Percentiles rank a stretch among this genome's conserved stretches.
These are phyloP conservation scores for Danio albolineatus DNA, from an alignment of 2,797 vertebrate genomes.

Conservation along the genomic window DNA sequence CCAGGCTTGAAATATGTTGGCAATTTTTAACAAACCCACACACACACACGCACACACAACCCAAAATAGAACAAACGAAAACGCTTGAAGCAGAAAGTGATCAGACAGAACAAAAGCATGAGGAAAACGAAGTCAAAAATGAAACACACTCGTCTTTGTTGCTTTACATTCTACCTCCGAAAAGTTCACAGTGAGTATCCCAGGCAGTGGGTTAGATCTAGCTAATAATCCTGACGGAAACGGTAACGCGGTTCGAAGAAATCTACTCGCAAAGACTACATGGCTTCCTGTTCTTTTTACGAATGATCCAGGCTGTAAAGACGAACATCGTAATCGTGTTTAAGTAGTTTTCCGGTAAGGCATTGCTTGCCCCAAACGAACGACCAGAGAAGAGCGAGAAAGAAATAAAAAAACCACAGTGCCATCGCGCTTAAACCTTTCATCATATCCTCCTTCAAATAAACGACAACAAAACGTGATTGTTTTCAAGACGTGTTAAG, in stretches of 20 bases:
- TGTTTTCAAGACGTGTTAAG: constrained; percentile 62
- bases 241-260: constrained; percentile 24
- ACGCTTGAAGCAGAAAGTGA: constrained; percentile 76
- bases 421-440: constrained; percentile 44
- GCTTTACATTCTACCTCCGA: constrained; percentile 64
- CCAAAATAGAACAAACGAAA: constrained; percentile 61
- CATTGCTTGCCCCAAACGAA: constrained; percentile 50
- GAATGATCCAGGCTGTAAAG: constrained; percentile 54
- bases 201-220: constrained; percentile 67
- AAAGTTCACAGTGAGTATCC: constrained; percentile 76
- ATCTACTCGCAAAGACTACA: constrained; percentile 63
- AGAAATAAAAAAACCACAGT: constrained; percentile 34
- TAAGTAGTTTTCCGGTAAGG: constrained; percentile 55
- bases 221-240: constrained; percentile 43
- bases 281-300: constrained; percentile 48
- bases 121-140: constrained; percentile 56
- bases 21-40: constrained; percentile 70
- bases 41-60: constrained; percentile 38
- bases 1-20: constrained; percentile 84
- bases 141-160: constrained; percentile 53
- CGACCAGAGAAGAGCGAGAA: constrained; percentile 46
- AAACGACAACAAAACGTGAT: constrained; percentile 44
- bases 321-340: constrained; percentile 49
- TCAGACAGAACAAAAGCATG: constrained; percentile 67
- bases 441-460: constrained; percentile 53